Evolutionary conservation across 2,888 invertebrate genomes (phyloP).

Genomic region (Acanthoscelides obtectus): DNA sequence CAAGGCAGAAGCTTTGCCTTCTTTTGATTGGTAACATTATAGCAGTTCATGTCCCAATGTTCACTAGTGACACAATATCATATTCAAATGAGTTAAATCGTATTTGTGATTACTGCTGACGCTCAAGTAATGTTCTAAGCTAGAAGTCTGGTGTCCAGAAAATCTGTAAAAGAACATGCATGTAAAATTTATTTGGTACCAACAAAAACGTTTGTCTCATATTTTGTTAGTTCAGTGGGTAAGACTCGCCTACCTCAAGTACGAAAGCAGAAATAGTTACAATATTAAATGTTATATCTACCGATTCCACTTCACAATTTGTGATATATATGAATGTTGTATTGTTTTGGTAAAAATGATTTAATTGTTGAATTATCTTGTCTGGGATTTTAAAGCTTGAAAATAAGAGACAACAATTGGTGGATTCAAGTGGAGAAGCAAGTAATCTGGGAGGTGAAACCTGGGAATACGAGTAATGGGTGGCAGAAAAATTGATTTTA

Average conservation of each 20-base stretch:
- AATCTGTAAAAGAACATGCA: no score
- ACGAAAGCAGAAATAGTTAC: neutral
- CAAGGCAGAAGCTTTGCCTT: neutral
- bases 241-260: neutral
- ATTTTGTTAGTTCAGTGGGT: neutral
- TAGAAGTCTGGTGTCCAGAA: no score
- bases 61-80: neutral
- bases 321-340: neutral
- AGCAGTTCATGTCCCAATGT: neutral
- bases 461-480: no score
- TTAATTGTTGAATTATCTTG: neutral
- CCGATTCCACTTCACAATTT: no score
- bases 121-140: neutral
- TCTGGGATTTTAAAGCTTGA: neutral
- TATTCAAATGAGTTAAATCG: no score
- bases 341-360: neutral
- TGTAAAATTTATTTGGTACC: no score
- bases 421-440: neutral
- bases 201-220: no score
- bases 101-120: no score
- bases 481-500: no score
- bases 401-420: neutral
- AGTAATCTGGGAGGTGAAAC: no score
- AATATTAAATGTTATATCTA: neutral
- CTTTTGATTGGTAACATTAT: neutral